Conservation (phyloP, 2,113 vertebrate genomes). For the Cryptomyrus ogoouensis region DNA sequence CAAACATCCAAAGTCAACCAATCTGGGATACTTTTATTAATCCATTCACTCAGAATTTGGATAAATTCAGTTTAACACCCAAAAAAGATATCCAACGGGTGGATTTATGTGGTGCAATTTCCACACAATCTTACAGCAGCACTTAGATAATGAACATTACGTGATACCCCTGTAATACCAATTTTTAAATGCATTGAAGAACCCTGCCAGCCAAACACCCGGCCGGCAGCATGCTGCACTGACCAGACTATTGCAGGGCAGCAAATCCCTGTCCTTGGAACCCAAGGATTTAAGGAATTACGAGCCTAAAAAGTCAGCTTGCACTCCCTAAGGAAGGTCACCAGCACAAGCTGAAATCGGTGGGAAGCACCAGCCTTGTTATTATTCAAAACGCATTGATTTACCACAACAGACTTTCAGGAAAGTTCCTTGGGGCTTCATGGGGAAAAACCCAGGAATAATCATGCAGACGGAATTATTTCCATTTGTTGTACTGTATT, state of each 20-base stretch:
- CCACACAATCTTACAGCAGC: not conserved
- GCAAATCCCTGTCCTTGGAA: conserved; percentile 52
- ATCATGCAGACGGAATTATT: conserved; percentile 23
- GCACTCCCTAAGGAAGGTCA: conserved; percentile 37
- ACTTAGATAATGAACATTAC: not conserved
- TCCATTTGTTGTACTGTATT: conserved; percentile 19
- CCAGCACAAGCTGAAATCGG: not conserved
- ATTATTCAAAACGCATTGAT: not conserved
- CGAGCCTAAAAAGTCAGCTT: conserved; percentile 27
- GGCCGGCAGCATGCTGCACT: not conserved
- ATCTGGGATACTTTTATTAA: not conserved
- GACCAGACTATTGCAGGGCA: conserved; percentile 21
- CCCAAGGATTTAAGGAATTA: conserved; percentile 56
- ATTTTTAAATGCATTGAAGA: not conserved
- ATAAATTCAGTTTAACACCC: not conserved
- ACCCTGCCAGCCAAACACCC: not conserved
- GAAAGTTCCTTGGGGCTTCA: not conserved
- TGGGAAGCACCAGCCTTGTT: conserved; percentile 2
- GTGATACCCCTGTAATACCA: not conserved
- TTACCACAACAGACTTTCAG: not conserved
- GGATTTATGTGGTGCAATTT: not conserved
- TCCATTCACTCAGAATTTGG: not conserved
- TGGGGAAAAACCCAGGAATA: not conserved
- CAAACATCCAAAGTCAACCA: not conserved
- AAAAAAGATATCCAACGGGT: not conserved